A percentile compares a stretch with the other conserved stretches of the same genome.
These are phyloP conservation scores for Thaumatotibia leucotreta DNA, from an alignment of 1,140 invertebrate species.

Conservation along the genomic window DNA sequence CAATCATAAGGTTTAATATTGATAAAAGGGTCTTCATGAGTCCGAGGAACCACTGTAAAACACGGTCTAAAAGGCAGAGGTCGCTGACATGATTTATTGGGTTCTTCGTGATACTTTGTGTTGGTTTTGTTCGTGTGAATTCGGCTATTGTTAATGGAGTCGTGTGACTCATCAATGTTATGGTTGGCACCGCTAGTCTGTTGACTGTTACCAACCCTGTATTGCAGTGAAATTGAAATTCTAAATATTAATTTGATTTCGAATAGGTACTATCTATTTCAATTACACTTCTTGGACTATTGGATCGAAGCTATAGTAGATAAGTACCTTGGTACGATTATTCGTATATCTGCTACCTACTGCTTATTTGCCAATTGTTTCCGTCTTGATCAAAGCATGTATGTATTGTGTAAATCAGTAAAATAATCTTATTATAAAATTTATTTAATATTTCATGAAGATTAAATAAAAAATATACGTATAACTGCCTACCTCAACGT, in stretches of 20 bases:
- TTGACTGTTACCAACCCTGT: background rate
- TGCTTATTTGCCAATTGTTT: too few relatives aligned
- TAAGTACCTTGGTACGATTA: too few relatives aligned
- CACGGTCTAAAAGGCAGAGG: conserved; percentile 35
- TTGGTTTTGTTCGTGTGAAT: conserved; percentile 16
- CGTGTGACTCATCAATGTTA: conserved; percentile 3
- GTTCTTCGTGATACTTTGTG: conserved; percentile 15
- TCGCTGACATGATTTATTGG: conserved; percentile 28
- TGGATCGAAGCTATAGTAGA: too few relatives aligned
- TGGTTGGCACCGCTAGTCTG: background rate
- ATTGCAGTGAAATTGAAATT: background rate
- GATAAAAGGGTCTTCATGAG: conserved; percentile 18
- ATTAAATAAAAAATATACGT: too few relatives aligned
- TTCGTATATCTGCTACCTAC: too few relatives aligned
- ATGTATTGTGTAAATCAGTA: too few relatives aligned
- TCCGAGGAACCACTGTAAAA: conserved; percentile 29
- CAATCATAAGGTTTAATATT: background rate
- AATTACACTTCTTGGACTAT: too few relatives aligned
- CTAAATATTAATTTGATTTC: background rate
- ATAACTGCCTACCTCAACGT: too few relatives aligned
- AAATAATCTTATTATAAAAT: too few relatives aligned
- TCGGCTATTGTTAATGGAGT: background rate
- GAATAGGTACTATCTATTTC: too few relatives aligned
- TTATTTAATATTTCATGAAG: too few relatives aligned
- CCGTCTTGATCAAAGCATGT: too few relatives aligned